Percentiles rank a stretch among this genome's conserved stretches.
Conservation (phyloP, 2,888 invertebrate genomes). For the Hypolimnas misippus region DNA sequence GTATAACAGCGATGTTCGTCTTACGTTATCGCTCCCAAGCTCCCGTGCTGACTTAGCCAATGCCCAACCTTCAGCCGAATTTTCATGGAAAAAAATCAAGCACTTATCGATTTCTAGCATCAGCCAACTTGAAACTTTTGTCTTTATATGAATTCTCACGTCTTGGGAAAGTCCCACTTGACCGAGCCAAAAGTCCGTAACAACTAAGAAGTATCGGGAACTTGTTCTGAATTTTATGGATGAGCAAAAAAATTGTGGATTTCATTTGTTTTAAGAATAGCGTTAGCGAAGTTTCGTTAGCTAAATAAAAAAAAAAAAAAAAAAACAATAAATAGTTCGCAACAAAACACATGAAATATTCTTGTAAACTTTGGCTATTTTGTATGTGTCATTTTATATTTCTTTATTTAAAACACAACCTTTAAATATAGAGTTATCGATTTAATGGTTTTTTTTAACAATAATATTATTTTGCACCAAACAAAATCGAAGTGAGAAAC, state of each 20-base stretch:
- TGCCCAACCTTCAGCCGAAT: conserved; percentile 4
- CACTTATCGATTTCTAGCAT: conserved; percentile 33
- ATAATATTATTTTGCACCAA: too few species aligned
- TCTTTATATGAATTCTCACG: conserved; percentile 44
- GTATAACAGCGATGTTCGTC: not conserved
- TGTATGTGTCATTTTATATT: not conserved
- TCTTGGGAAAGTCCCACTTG: conserved; percentile 42
- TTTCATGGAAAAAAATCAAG: conserved; percentile 25
- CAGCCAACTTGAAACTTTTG: conserved; percentile 39
- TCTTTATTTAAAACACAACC: not conserved
- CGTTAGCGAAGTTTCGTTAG: not conserved
- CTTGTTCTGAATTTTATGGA: conserved; percentile 42
- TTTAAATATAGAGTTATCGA: not conserved
- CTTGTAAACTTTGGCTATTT: not conserved
- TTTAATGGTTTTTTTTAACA: too few species aligned
- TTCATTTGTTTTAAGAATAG: conserved; percentile 1
- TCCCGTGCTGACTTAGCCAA: not conserved
- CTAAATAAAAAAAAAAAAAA: too few species aligned
- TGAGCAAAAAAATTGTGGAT: conserved; percentile 35
- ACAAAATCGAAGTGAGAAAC: conserved; percentile 3
- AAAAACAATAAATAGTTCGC: not conserved
- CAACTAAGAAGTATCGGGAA: conserved; percentile 41
- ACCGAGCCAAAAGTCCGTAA: conserved; percentile 43
- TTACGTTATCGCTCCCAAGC: not conserved
- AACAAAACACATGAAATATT: not conserved